Base-by-base conservation (phyloP, 2,797 vertebrate species). In the Limosa lapponica region DNA sequence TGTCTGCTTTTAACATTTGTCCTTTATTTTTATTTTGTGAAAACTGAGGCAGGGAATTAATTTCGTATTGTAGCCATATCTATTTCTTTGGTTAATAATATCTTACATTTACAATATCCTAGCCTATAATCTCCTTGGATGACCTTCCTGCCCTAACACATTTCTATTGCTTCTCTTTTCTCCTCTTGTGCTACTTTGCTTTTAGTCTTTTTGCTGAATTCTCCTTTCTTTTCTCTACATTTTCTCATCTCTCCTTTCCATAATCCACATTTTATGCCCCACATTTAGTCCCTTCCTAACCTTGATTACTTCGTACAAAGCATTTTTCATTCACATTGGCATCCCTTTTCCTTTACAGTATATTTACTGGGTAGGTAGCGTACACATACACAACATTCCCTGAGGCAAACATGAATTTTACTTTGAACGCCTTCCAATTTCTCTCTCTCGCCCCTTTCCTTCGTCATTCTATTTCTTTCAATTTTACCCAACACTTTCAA, bases 1-100 rank as follows among this genome's bases (percentile, higher is more conserved):
- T 94, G 73, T 95, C 94, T 96, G 87, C 82, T 97, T 97, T 96
- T 96, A 97, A 82, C 94, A 97, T 97, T 98, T 92, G 89, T 95
- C 86, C 57, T 77, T 97, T 97, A 95, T 96, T 97, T 92, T 97
- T 97, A 74, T 93, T 94, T 88, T 88, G 55, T 89, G 96, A 97
- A 98, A 98, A 96, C 74, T 70, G 69, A 97, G 91, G 82, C 54
- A 88, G 82, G 57, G 92, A 96, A 97, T 97, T 96, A 97, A 96
- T 97, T 97, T 97, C 79, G 75, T 96, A 95, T 92, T 91, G 93
- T 82, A 95, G 93, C 74, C 84, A 78, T 96, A 94, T 94, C 95
- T 95, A 83, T 95, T 96, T 97, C 93, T 94, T 94, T 93, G 82
- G 81, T 94, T 90, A 65, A 95, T 96, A 95, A 94, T 97, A 96